phyloP scores from a whole-genome alignment of 2,888 invertebrate species.

The Archips xylosteana region DNA sequence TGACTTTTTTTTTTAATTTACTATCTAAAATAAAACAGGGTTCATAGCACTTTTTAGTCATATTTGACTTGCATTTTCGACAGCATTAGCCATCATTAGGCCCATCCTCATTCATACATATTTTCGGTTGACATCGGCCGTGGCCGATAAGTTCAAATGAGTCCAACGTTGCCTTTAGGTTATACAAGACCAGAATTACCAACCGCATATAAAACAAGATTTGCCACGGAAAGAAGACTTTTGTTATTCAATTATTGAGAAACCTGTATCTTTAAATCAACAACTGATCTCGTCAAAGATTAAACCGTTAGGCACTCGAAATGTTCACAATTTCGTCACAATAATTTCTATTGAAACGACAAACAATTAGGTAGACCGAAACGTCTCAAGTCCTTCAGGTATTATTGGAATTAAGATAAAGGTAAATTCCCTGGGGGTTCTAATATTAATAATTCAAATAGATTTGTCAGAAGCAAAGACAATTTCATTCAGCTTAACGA shows the following conservation, averaged over 20 bases:
- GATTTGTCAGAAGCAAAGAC: slow-evolving; percentile 38
- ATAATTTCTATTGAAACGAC: slow-evolving; percentile 5
- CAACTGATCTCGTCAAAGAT: background rate
- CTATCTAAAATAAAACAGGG: too few relatives aligned
- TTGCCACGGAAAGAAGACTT: too few relatives aligned
- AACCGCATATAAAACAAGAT: too few relatives aligned
- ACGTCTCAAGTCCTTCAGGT: background rate
- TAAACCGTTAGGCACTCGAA: background rate
- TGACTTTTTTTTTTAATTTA: too few relatives aligned
- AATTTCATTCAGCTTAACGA: slow-evolving; percentile 35
- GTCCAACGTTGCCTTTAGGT: too few relatives aligned
- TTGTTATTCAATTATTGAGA: too few relatives aligned
- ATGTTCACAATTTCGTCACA: background rate
- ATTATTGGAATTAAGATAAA: slow-evolving; percentile 26
- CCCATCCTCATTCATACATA: too few relatives aligned
- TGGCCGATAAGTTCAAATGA: too few relatives aligned
- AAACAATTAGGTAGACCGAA: slow-evolving; percentile 10
- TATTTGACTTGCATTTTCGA: too few relatives aligned
- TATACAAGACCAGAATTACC: too few relatives aligned
- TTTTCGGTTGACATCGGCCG: background rate
- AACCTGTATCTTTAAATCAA: background rate
- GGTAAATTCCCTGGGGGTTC: slow-evolving; percentile 6
- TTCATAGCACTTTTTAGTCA: too few relatives aligned
- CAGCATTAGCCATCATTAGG: too few relatives aligned
- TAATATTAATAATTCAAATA: slow-evolving; percentile 39